phyloP scores from a whole-genome alignment of 2,797 vertebrate genomes.

The Ara ararauna region DNA sequence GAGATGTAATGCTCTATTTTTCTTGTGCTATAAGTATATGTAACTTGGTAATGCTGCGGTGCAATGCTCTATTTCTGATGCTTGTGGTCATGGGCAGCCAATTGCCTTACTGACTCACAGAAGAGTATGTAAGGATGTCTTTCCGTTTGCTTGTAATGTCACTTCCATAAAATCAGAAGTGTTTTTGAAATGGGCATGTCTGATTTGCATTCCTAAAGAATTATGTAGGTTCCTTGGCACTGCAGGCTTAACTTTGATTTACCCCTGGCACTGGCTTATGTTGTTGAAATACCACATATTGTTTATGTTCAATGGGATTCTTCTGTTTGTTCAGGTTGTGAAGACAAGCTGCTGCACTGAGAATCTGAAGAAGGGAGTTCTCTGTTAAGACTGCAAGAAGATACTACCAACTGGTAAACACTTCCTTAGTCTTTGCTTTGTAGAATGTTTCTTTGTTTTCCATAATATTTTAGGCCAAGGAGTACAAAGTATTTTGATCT shows the following conservation, averaged over 20 bases:
- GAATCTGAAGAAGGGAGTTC: conserved; percentile 17
- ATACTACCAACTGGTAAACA: conserved; percentile 63
- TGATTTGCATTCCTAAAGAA: conserved; percentile 26
- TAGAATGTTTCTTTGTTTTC: background rate
- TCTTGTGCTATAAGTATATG: background rate
- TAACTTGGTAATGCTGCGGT: conserved; percentile 3
- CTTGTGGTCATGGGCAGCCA: background rate
- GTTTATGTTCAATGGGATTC: conserved; percentile 2
- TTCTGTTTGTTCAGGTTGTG: conserved; percentile 53
- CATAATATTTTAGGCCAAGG: background rate
- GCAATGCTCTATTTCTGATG: conserved; percentile 48
- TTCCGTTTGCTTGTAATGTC: background rate
- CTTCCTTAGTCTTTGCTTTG: conserved; percentile 8
- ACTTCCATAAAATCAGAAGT: background rate
- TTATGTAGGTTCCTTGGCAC: background rate
- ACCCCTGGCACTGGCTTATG: background rate
- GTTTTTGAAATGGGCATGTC: background rate
- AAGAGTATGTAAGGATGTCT: background rate
- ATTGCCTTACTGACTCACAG: conserved; percentile 9
- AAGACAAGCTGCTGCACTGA: conserved; percentile 1
- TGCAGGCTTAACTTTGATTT: conserved; percentile 1
- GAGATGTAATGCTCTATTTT: conserved; percentile 50
- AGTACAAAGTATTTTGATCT: background rate
- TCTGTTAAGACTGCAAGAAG: conserved; percentile 37
- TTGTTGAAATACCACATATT: background rate